Evolutionary conservation across 2,888 invertebrate species (phyloP).

Genomic region (Dorcus hopei): DNA sequence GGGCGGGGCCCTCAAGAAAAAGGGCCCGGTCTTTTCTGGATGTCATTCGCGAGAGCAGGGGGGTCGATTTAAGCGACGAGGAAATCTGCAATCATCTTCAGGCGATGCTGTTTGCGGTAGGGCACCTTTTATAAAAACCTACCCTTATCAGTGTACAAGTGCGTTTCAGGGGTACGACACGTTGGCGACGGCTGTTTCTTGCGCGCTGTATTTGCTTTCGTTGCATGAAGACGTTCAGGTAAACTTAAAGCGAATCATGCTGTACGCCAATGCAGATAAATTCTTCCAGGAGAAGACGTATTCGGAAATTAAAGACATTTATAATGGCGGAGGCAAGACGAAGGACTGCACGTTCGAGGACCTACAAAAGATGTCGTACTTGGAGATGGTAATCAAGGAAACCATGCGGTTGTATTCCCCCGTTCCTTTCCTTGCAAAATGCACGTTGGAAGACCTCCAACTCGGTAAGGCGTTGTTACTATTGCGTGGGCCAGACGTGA

Average conservation of each 20-base stretch:
- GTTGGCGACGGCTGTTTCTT: constrained; percentile 49
- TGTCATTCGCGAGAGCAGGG: constrained; percentile 52
- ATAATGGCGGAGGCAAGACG: constrained; percentile 30
- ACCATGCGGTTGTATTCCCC: constrained; percentile 53
- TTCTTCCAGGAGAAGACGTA: constrained; percentile 40
- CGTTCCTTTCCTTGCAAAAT: constrained; percentile 46
- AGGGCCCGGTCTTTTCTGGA: constrained; percentile 64
- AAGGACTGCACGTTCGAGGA: constrained; percentile 37
- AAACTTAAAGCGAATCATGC: not conserved
- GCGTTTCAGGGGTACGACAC: constrained; percentile 50
- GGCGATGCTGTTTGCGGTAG: constrained; percentile 71
- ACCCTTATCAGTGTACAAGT: not conserved
- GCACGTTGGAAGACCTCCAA: constrained; percentile 22
- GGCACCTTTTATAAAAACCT: constrained; percentile 8
- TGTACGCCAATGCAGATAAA: not conserved
- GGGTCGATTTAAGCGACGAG: constrained; percentile 50
- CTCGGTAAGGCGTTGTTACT: constrained; percentile 47
- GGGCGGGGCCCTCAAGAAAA: not conserved
- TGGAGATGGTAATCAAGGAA: constrained; percentile 55
- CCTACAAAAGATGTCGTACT: constrained; percentile 54
- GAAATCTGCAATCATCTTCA: constrained; percentile 68
- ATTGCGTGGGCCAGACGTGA: not conserved
- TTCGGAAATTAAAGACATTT: constrained; percentile 43
- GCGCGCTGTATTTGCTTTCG: constrained; percentile 48
- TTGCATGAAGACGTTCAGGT: constrained; percentile 47